A percentile compares a stretch with the other conserved stretches of the same genome.
Evolutionary conservation across 1,140 invertebrate species (phyloP).

Genomic region (Stegodyphus mimosarum): DNA sequence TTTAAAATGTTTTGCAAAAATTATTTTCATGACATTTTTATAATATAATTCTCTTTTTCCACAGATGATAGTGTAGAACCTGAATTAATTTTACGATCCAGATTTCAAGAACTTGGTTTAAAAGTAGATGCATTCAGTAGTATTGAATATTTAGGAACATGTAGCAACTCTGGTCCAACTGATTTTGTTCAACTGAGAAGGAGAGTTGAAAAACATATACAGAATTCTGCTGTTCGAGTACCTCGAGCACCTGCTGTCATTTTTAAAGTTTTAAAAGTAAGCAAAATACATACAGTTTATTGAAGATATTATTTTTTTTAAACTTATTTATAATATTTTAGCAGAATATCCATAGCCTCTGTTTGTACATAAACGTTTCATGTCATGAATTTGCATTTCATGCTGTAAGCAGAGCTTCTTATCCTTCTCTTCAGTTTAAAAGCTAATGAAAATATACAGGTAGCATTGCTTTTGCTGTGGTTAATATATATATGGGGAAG

Average conservation of each 20-base stretch:
- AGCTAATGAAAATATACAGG: too few species aligned
- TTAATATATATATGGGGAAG: too few species aligned
- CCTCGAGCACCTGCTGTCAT: conserved; percentile 76
- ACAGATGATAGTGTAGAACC: conserved; percentile 73
- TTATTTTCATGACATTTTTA: too few species aligned
- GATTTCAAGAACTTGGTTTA: conserved; percentile 75
- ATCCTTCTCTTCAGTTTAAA: too few species aligned
- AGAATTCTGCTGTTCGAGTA: conserved; percentile 78
- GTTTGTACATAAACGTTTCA: too few species aligned
- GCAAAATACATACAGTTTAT: not conserved
- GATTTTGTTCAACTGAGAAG: conserved; percentile 72
- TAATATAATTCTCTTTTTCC: not conserved
- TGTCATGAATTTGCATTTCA: too few species aligned
- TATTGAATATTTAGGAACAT: conserved; percentile 78
- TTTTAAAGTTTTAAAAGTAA: conserved; percentile 76
- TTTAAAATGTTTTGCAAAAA: too few species aligned
- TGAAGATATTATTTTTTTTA: too few species aligned
- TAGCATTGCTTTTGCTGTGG: too few species aligned
- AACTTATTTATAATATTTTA: too few species aligned
- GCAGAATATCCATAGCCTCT: too few species aligned
- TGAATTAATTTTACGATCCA: conserved; percentile 76
- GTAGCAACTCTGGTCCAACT: conserved; percentile 71
- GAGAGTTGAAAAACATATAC: conserved; percentile 73
- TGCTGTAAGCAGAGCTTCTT: too few species aligned
- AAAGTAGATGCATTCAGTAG: conserved; percentile 80